Evolutionary conservation across 2,888 invertebrate genomes (phyloP).

Genomic region (Dicranocentrus wangi): DNA sequence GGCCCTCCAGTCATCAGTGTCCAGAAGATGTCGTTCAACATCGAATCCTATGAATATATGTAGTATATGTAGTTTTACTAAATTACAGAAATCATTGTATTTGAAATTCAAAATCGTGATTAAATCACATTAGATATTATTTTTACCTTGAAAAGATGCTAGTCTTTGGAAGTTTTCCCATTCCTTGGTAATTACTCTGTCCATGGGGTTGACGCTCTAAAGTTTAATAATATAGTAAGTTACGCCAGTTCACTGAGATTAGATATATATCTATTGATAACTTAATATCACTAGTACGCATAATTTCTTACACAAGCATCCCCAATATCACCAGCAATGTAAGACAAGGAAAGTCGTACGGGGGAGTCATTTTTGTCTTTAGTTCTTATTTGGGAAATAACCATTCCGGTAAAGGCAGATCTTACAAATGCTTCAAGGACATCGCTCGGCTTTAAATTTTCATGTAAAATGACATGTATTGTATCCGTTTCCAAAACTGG

Average conservation of each 20-base stretch:
- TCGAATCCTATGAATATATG: constrained; percentile 50
- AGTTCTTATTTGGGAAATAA: constrained; percentile 20
- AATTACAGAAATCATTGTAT: background rate
- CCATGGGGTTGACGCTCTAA: constrained; percentile 58
- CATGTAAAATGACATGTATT: constrained; percentile 79
- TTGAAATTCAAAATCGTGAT: background rate
- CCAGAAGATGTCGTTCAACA: constrained; percentile 60
- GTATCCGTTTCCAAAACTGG: constrained; percentile 76
- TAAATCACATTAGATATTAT: background rate
- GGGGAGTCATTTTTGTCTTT: constrained; percentile 31
- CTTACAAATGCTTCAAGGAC: constrained; percentile 83
- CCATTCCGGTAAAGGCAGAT: constrained; percentile 78
- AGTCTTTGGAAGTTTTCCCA: constrained; percentile 62
- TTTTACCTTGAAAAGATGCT: constrained; percentile 38
- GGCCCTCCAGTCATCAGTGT: constrained; percentile 70
- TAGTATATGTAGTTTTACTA: background rate
- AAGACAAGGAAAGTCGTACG: constrained; percentile 41
- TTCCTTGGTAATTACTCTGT: constrained; percentile 52
- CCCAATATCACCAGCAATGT: constrained; percentile 33
- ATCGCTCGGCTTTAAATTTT: constrained; percentile 77
- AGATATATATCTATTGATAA: background rate
- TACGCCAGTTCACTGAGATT: background rate
- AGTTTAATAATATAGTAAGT: background rate
- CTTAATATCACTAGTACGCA: background rate
- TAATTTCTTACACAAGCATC: constrained; percentile 40